Base-by-base conservation (phyloP, 2,797 vertebrate genomes). In the Chrysocyon brachyurus region DNA sequence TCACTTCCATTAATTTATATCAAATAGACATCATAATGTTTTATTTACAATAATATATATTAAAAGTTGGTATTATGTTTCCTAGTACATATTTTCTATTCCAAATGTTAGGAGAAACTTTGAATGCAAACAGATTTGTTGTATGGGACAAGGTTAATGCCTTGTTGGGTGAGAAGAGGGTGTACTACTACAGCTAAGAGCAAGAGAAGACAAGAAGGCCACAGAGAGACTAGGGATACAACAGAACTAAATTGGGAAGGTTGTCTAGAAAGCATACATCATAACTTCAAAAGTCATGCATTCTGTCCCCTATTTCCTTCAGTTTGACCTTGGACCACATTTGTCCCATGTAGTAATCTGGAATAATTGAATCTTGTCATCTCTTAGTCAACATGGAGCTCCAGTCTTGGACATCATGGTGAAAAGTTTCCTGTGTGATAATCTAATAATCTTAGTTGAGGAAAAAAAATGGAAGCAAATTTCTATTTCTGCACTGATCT, bases 201-300 rank as follows among this genome's bases (percentile, higher is more conserved):
- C 1, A 61, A 85, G 17, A 59, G 11, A 72, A 86, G 3, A 15
- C 2, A 5, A 9, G 12, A 70, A 59, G 1, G 8, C 2, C 31
- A 59, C 24, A 70, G 54, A 84, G 59, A 22, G 0, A 31, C 5
- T 11, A 52, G 2, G 2, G 0, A 3, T 36, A 1, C 31, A 17
- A 0, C 12, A 24, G 22, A 2, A 36, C 1, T 2, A 14, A 70
- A 10, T 8, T 3, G 6, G 0, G 12, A 59, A 72, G 17, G 17
- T 46, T 63, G 3, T 81, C 36, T 59, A 56, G 3, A 66, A 59
- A 68, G 1, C n/a, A 26, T 28, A 46, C 1, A 61, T 4, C 36
- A 12, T 1, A 73, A 33, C 6, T 46, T 78, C 15, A 36, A 85
- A 86, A 61, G 19, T 31, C 17, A 9, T 31, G 6, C 12, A 40